Percentiles rank a stretch among this genome's conserved stretches.
These are phyloP conservation scores for Chionoecetes opilio DNA, from an alignment of 1,140 invertebrate genomes.

Conservation along the genomic window DNA sequence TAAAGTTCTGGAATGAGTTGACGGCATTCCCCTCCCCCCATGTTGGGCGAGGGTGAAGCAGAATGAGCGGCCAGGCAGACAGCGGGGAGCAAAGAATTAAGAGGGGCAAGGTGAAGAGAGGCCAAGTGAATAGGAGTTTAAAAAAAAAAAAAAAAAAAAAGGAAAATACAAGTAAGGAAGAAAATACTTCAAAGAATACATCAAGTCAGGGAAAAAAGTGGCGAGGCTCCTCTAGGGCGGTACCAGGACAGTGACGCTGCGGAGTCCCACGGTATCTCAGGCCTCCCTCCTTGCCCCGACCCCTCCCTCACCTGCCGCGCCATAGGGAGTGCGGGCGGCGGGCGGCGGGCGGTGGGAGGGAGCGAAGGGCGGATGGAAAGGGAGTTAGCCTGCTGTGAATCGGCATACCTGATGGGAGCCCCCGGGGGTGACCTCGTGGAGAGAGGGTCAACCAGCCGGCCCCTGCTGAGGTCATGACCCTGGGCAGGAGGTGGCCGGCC, in stretches of 20 bases:
- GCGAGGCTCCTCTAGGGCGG: not conserved
- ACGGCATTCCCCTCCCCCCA: not conserved
- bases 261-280: not conserved
- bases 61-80: not conserved
- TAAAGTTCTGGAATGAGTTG: not conserved
- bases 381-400: constrained; percentile 4
- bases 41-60: not conserved
- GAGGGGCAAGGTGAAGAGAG: not conserved
- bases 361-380: not conserved
- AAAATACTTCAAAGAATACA: not conserved
- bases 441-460: constrained; percentile 49
- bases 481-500: not conserved
- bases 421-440: constrained; percentile 34
- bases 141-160: not conserved
- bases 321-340: not conserved
- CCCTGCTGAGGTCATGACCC: constrained; percentile 45
- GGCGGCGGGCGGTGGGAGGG: not conserved
- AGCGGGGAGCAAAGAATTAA: not conserved
- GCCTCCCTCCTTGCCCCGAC: not conserved
- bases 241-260: not conserved
- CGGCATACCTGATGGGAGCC: constrained; percentile 35
- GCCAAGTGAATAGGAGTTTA: not conserved
- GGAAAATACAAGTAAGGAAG: not conserved
- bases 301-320: constrained; percentile 20
- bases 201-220: not conserved